A percentile compares a stretch with the other conserved stretches of the same genome.
Evolutionary conservation across 2,888 invertebrate genomes (phyloP).

Genomic region (Cremastinae sp.): DNA sequence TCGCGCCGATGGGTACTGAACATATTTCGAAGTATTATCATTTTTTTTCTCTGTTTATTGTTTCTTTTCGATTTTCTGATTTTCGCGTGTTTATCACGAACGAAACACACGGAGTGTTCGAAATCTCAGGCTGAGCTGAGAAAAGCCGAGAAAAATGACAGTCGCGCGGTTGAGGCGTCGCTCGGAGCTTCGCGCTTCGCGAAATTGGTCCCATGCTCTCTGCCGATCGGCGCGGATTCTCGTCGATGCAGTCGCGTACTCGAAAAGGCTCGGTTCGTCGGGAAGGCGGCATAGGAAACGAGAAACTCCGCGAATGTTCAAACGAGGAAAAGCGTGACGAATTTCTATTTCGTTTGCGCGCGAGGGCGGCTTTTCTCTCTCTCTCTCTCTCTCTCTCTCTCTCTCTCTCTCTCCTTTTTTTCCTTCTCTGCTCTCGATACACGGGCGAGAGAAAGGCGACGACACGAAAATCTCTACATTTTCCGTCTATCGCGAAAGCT

Average conservation of each 20-base stretch:
- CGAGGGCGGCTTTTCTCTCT: background rate
- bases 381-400: constrained; percentile 8
- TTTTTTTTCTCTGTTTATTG: too few species aligned
- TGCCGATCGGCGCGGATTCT: background rate
- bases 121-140: too few species aligned
- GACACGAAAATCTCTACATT: constrained; percentile 48
- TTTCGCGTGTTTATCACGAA: too few species aligned
- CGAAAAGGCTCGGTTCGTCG: background rate
- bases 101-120: too few species aligned
- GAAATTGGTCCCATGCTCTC: too few species aligned
- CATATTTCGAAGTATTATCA: too few species aligned
- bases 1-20: too few species aligned
- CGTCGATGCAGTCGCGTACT: background rate
- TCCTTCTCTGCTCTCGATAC: background rate
- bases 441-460: background rate
- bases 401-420: constrained; percentile 6
- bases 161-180: too few species aligned
- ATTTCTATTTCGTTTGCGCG: constrained; percentile 40
- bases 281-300: constrained; percentile 48
- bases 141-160: too few species aligned
- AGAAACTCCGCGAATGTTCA: constrained; percentile 47
- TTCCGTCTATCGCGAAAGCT: constrained; percentile 36
- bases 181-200: too few species aligned
- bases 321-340: constrained; percentile 9
- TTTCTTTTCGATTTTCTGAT: too few species aligned